Percentiles rank a stretch among this genome's conserved stretches.
Conservation (phyloP, 2,888 invertebrate species). For the Polydrusus pterygomalis region DNA sequence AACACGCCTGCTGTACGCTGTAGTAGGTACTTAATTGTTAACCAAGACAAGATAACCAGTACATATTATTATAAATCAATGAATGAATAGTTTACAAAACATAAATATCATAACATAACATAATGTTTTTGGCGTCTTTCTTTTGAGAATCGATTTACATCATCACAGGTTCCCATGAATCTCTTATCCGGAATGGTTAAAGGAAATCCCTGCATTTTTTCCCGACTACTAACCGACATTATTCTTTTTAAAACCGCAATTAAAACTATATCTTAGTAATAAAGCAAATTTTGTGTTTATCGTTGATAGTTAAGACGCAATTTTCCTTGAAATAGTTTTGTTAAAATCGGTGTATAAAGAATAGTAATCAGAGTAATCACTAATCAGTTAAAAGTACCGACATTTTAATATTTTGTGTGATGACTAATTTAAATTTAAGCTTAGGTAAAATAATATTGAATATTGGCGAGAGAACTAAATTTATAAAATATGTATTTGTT, state of each 20-base stretch:
- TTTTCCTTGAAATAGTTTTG: neutral
- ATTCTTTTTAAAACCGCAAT: conserved; percentile 16
- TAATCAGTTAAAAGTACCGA: no score
- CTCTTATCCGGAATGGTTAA: neutral
- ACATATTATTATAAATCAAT: neutral
- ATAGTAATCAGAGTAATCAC: neutral
- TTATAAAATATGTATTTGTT: no score
- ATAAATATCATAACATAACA: conserved; percentile 6
- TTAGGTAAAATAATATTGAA: no score
- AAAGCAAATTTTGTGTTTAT: neutral
- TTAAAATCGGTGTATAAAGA: neutral
- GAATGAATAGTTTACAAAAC: neutral
- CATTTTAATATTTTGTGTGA: no score
- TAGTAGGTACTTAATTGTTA: no score
- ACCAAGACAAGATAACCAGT: neutral
- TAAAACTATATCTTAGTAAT: conserved; percentile 16
- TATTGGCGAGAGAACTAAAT: no score
- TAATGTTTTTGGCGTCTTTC: neutral
- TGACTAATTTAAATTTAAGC: no score
- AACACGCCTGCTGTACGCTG: no score
- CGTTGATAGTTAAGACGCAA: neutral
- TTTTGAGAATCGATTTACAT: conserved; percentile 14
- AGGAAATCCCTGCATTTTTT: conserved; percentile 26
- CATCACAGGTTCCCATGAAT: conserved; percentile 1
- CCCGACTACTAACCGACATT: conserved; percentile 4